Evolutionary conservation across 2,113 vertebrate genomes (phyloP), one percentile per base, ranked within the genome.

Genomic region (Epinephelus lanceolatus): DNA sequence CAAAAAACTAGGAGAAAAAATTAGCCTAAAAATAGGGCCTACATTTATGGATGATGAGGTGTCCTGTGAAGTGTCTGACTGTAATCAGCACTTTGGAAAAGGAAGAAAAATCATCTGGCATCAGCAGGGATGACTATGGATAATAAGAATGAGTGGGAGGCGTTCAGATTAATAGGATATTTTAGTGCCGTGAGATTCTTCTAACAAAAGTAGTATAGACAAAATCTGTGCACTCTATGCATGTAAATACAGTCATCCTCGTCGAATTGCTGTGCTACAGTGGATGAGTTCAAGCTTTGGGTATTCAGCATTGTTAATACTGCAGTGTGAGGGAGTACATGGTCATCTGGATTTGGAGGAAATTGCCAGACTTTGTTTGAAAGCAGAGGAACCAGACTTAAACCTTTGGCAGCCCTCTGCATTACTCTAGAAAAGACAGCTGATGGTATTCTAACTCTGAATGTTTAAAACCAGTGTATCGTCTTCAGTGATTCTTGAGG

Each of bases 21-120:
- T 57, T 21, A 70, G 37, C 12, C 81, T 83, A 74, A 83, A 91
- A 89, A 86, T 84, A 87, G 77, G 70, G 13, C 30, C 53, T 80
- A 52, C 47, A 81, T 88, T 88, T 87, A 51, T 65, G 56, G 72
- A 61, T 87, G 81, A 82, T 84, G 78, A 88, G 68, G 75, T 89
- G 83, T 78, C 77, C 82, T 78, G 60, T 91, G 78, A 86, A 87
- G 76, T 86, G 82, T 27, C 72, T 86, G 63, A 81, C 72, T 86
- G 76, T 84, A 88, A 90, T 92, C 85, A 87, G 82, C 76, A 81
- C 72, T 78, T 87, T 60, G 49, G 75, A 76, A 66, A 78, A 51
- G 61, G 51, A 19, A 71, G 77, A 76, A 87, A 78, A 83, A 88
- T 90, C 71, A 85, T 80, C 37, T 55, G 52, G 59, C 60, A 78